Base-by-base conservation (phyloP, 2,888 invertebrate species). In the Syrphus vitripennis region DNA sequence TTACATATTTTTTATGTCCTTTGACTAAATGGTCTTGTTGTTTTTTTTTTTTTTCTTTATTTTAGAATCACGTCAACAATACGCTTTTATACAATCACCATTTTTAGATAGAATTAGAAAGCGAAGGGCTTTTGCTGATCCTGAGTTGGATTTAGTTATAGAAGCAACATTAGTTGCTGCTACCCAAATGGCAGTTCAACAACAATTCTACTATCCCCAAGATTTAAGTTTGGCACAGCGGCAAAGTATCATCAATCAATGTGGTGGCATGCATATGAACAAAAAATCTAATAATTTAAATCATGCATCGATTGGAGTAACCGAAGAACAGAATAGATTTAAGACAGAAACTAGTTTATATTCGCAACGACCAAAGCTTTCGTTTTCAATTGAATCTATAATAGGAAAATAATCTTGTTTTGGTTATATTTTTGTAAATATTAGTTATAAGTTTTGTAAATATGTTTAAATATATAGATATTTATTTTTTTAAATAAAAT, bases 381-480 rank as follows among this genome's bases (percentile, higher is more conserved):
- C 90, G 63, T 91, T 91, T 90, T 95, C 95, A 12, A 95, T 95
- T n/a, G 95, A 95, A 90, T 94, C 95, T n/a, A 95, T 95, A 83
- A 95, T 95, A 87, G 95, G 95, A n/a, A 93, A 94, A 37, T 93
- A 94, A 65, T 89, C 88, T 77, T 90, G 88, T 34, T 31, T 4
- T 29, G 0, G 10, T 48, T 59, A 48, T 16, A 9, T 65, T 37
- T 9, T 29, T 45, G 45, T 72, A 40, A 24, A 59, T 29, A 34
- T n/a, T n/a, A n/a, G n/a, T 69, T 34, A 14, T 48, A 2, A 61
- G 61, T n/a, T 50, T 26, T 78, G 61, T 71, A 61, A 71, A 71
- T n/a, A n/a, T n/a, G n/a, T n/a, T n/a, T 71, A 63, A 45, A 71
- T 45, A n/a, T n/a, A n/a, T n/a, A n/a, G n/a, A 1, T 76, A 69